Conservation (phyloP, 2,797 vertebrate genomes). For the Leptoclinus maculatus region DNA sequence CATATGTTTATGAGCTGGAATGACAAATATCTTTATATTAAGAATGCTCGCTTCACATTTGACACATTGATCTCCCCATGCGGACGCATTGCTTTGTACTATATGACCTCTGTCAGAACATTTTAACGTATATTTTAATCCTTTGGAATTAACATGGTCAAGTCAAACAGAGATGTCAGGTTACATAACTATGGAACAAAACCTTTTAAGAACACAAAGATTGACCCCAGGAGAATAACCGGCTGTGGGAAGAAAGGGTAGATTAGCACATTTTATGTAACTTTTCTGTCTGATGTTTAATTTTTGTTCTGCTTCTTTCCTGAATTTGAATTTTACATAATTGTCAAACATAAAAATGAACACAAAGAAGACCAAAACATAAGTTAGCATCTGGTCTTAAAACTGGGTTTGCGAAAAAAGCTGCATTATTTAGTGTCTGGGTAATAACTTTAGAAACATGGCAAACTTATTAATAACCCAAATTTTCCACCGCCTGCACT, state of each 20-base stretch:
- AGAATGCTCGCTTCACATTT: background rate
- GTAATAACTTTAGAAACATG: slow-evolving; percentile 53
- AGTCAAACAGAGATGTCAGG: slow-evolving; percentile 51
- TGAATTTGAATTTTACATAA: background rate
- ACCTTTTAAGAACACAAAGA: slow-evolving; percentile 46
- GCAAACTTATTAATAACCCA: slow-evolving; percentile 59
- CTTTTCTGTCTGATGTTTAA: background rate
- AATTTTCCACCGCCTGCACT: slow-evolving; percentile 47
- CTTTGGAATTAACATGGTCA: slow-evolving; percentile 38
- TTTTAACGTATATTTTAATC: slow-evolving; percentile 39
- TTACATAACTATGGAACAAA: slow-evolving; percentile 65
- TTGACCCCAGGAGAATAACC: slow-evolving; percentile 30
- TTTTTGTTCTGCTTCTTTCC: background rate
- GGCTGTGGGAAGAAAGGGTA: slow-evolving; percentile 41
- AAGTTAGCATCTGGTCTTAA: background rate
- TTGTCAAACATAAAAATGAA: slow-evolving; percentile 3
- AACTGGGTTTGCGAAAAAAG: slow-evolving; percentile 11
- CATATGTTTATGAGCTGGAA: background rate
- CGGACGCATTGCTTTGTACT: background rate
- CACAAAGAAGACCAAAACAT: background rate
- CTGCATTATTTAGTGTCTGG: slow-evolving; percentile 25
- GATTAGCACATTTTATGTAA: slow-evolving; percentile 57
- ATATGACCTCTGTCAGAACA: background rate
- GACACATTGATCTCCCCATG: background rate
- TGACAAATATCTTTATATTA: background rate